A percentile compares a stretch with the other conserved stretches of the same genome.
These are phyloP conservation scores for Eumaeus atala DNA, from an alignment of 1,140 invertebrate species.

Conservation along the genomic window DNA sequence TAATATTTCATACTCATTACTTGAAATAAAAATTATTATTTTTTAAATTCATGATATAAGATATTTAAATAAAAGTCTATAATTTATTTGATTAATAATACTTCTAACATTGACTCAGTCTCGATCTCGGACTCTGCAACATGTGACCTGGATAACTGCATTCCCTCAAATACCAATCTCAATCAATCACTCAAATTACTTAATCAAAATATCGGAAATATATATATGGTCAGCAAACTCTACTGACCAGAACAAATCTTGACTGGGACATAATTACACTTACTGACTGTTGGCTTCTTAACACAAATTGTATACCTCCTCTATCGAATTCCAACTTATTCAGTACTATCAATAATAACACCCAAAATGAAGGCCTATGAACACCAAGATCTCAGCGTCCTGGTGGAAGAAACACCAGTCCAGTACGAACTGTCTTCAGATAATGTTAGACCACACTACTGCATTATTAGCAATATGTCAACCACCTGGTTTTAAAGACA, in stretches of 20 bases:
- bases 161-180: background rate
- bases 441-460: constrained; percentile 6
- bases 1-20: too few species aligned
- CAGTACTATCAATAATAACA: constrained; percentile 10
- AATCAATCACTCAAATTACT: constrained; percentile 73
- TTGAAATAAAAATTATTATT: too few species aligned
- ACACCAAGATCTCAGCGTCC: constrained; percentile 7
- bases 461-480: constrained; percentile 24
- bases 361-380: constrained; percentile 26
- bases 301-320: background rate
- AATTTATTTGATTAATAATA: background rate
- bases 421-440: background rate
- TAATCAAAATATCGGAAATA: constrained; percentile 80
- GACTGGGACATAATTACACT: background rate
- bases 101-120: background rate
- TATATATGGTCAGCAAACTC: constrained; percentile 75
- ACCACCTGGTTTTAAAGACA: constrained; percentile 22
- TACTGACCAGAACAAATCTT: constrained; percentile 32
- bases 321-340: background rate
- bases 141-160: background rate
- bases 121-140: background rate
- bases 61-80: too few species aligned
- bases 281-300: background rate
- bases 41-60: too few species aligned
- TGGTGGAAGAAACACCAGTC: constrained; percentile 11